Conservation (phyloP, 2,888 invertebrate genomes). For the Girardia tigrina region DNA sequence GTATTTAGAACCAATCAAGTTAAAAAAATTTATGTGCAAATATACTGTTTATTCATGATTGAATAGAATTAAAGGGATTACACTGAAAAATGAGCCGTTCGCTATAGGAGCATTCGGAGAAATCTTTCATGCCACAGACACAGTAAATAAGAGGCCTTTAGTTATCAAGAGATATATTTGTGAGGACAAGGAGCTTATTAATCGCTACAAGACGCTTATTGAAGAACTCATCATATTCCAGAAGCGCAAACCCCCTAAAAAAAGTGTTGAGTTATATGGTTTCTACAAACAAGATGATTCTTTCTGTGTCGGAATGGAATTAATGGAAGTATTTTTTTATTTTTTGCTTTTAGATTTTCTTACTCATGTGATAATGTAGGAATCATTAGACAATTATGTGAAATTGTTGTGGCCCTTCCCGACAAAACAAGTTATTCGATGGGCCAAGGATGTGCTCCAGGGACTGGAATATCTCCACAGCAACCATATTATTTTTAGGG, state of each 20-base stretch:
- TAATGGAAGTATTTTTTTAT: neutral
- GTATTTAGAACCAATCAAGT: too few species aligned
- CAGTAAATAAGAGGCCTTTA: neutral
- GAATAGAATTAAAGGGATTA: too few species aligned
- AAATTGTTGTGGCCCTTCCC: neutral
- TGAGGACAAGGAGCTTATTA: neutral
- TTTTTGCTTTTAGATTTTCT: too few species aligned
- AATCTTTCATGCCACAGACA: neutral
- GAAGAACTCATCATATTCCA: neutral
- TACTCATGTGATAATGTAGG: neutral
- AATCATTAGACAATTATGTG: neutral
- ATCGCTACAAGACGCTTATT: neutral
- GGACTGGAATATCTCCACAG: neutral
- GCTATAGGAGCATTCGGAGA: neutral
- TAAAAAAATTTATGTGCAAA: too few species aligned
- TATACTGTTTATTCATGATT: too few species aligned
- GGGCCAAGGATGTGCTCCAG: neutral
- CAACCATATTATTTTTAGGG: neutral
- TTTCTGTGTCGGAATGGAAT: neutral
- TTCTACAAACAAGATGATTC: neutral
- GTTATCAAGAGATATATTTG: neutral
- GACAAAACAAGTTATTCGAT: neutral
- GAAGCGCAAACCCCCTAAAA: neutral
- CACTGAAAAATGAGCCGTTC: neutral
- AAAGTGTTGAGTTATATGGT: neutral